Conservation (phyloP, 2,888 invertebrate genomes). For the Panopea generosa region DNA sequence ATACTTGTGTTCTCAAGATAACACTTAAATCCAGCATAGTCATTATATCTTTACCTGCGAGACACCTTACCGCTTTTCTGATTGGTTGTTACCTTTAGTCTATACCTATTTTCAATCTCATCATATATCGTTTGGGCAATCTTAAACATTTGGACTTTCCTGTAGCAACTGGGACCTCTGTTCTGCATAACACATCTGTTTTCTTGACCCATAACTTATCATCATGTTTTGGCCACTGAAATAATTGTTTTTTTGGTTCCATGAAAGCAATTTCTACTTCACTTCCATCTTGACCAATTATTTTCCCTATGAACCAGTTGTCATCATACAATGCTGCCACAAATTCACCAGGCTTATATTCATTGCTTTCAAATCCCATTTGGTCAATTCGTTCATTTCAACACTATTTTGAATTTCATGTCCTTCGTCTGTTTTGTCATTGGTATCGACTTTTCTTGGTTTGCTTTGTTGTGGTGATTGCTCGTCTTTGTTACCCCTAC, state of each 20-base stretch:
- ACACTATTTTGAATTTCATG: not conserved
- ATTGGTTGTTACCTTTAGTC: not conserved
- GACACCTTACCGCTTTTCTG: too few species aligned
- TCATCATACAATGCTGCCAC: too few species aligned
- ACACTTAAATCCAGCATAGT: too few species aligned
- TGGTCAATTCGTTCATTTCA: not conserved
- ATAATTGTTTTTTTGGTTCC: conserved; percentile 12
- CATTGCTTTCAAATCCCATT: not conserved
- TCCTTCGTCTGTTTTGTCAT: not conserved
- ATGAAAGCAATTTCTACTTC: conserved; percentile 35
- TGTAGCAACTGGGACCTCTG: not conserved
- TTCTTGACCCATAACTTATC: conserved; percentile 18
- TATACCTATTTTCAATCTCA: not conserved
- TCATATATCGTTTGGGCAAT: too few species aligned
- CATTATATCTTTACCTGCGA: too few species aligned
- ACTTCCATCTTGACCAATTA: conserved; percentile 17
- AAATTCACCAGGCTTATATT: too few species aligned
- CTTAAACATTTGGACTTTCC: conserved; percentile 24
- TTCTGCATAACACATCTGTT: conserved; percentile 6
- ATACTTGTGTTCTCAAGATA: too few species aligned
- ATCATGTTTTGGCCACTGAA: conserved; percentile 18
- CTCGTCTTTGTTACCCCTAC: too few species aligned
- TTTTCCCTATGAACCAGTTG: conserved; percentile 15
- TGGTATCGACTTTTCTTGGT: too few species aligned
- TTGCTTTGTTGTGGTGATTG: too few species aligned